Evolutionary conservation across 2,888 invertebrate genomes (phyloP), one percentile per base, ranked within the genome.

Genomic region (Eupithecia centaureata): DNA sequence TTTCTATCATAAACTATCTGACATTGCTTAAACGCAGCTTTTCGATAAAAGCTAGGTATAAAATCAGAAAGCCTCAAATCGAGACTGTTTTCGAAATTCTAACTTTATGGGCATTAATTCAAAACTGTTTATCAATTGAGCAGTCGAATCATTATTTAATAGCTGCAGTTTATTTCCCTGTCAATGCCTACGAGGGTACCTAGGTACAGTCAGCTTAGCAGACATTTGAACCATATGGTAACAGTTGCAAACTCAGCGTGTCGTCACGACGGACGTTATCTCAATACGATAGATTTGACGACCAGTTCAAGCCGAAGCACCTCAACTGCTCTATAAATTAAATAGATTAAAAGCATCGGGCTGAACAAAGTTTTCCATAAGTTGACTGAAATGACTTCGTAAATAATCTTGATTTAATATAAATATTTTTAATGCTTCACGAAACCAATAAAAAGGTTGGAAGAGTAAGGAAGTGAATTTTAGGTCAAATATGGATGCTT

Each of bases 101-200:
- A 38, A 51, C 28, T 61, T 61, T 33, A 56, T 38, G 27, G 35
- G 33, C 57, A 66, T 66, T 35, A 61, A 58, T 58, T 66, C 61
- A 63, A 63, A 66, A 42, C 33, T 32, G 42, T 60, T 63, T 63
- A 68, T 68, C 64, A 52, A 68, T 64, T 64, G 67, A 64, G 25
- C 64, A 57, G 61, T 68, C 63, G 63, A 64, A 63, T 63, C 63
- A 63, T 67, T 58, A 67, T 67, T 63, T 63, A 67, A 63, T 58
- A 52, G 57, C 42, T n/a, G 42, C 60, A 59, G 58, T 63, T 32
- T 22, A 63, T 67, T 67, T 62, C 38, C 58, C 67, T 58, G 47
- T 66, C 57, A 52, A 38, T 62, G 27, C 35, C 47, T 18, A 30
- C n/a, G 30, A 57, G 22, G 12, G 18, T 30, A n/a, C 8, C 18